Conservation (phyloP, 35 echinoderm and acorn worm species). For the Eucidaris tribuloides region DNA sequence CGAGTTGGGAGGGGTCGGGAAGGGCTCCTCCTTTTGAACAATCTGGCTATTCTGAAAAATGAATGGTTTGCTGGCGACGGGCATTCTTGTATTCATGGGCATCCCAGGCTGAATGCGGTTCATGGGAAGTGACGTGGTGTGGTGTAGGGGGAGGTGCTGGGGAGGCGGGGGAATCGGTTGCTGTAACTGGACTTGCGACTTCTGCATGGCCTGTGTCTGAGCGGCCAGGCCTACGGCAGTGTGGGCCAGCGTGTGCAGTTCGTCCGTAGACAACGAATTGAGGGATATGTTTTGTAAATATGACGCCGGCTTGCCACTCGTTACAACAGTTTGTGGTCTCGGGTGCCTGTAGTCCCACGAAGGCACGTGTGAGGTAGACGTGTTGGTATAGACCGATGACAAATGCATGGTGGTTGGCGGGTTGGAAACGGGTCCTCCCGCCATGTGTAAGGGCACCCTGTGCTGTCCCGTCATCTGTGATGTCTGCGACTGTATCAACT, state of each 20-base stretch:
- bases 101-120: slow-evolving; percentile 36
- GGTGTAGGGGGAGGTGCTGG: slow-evolving; percentile 8
- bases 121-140: background rate
- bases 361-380: slow-evolving; percentile 12
- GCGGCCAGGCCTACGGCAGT: background rate
- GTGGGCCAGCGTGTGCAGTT: background rate
- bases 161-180: slow-evolving; percentile 17
- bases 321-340: slow-evolving; percentile 5
- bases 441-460: background rate
- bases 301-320: background rate
- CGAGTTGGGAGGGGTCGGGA: background rate
- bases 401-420: background rate
- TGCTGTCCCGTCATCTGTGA: slow-evolving; percentile 16
- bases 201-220: background rate
- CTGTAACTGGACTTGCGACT: background rate
- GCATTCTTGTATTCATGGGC: background rate
- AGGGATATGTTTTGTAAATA: background rate
- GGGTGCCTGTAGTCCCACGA: slow-evolving; percentile 9
- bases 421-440: background rate
- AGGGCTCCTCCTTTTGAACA: slow-evolving; percentile 19
- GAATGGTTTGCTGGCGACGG: slow-evolving; percentile 7
- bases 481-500: background rate
- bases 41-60: background rate
- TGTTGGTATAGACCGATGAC: slow-evolving; percentile 6
- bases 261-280: background rate